Evolutionary conservation across 2,113 vertebrate genomes (phyloP), one percentile per base, ranked within the genome.

Genomic region (Hucho hucho): DNA sequence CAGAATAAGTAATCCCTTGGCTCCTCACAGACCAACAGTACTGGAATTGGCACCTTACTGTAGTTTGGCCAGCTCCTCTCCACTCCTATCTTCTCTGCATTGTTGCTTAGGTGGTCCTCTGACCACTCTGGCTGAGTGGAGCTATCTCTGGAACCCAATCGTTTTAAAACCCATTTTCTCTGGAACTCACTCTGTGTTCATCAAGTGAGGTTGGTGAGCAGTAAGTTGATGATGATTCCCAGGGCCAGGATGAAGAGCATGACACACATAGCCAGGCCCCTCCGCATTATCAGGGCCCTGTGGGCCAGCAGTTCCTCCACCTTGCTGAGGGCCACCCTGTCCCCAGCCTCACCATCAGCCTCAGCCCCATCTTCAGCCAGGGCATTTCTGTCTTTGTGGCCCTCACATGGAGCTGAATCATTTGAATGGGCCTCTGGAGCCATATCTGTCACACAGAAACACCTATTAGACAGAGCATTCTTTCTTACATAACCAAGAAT

Each of bases 201-300:
- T 24, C 69, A 85, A 7, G 79, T 67, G 1, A 86, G 70, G n/a
- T 80, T 79, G 4, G 73, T 85, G 67, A 88, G 4, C 4, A 90
- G 3, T 12, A 85, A 6, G 64, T 87, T 89, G 14, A 80, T 26
- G 24, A 80, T 71, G 58, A 93, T 84, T 69, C 92, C 92, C 58
- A 26, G 75, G 69, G 79, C 85, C 18, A 92, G 78, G 37, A 93
- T 78, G n/a, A 70, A 61, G 0, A 93, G 74, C 90, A 91, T 93
- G 68, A n/a, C 22, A 37, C 75, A 84, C 63, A 93, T 43, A 75
- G 75, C 71, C 61, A 92, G 68, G 1, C 86, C 83, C 13, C 91
- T 74, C 4, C 73, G 83, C 64, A 90, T 29, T 25, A 92, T 25
- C 84, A 91, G 64, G 24, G 43, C 32, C 58, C 79, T 82, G 65